Evolutionary conservation across 2,797 vertebrate genomes (phyloP), one percentile per base, ranked within the genome.

Genomic region (Hoplostethus mediterraneus): DNA sequence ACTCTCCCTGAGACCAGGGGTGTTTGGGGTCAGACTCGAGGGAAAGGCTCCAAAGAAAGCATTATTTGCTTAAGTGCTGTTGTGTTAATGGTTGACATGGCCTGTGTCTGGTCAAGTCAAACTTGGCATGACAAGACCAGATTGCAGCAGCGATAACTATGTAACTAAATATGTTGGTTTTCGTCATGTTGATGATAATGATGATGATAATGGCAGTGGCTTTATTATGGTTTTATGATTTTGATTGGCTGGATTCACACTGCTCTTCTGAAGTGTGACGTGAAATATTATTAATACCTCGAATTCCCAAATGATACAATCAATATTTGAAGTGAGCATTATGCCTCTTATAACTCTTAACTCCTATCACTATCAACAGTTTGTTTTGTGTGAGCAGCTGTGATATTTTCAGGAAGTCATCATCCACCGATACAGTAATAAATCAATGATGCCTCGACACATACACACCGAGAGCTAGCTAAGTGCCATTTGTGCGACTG

Each of bases 1-100:
- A 49, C 53, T n/a, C 56, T 63, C 48, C 53, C 4, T 33, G 11
- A 75, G 40, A 40, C 48, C 1, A 0, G 6, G 3, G 75, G 52
- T 56, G 31, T 42, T 42, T 38, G 28, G 13, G 63, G 53, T 59
- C 49, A 52, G 64, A 61, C 62, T 31, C 16, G 7, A 44, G 60
- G 57, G 66, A 59, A 62, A 56, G 33, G 14, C 0, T 80, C 75
- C 75, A 80, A 84, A 73, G 17, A 83, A 86, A 82, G 59, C 51
- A 71, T 63, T 36, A 14, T 83, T 69, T 62, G 63, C 59, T 14
- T 56, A 76, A 71, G 60, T 63, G 10, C 45, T 64, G 44, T 55
- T 51, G 48, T 45, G 71, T 66, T 54, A 49, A 71, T 71, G 71
- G 44, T 55, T 55, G 21, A 45, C 31, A 64, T 31, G 36, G 47